Evolutionary conservation across 2,888 invertebrate species (phyloP).

Genomic region (Athrips mouffetella): DNA sequence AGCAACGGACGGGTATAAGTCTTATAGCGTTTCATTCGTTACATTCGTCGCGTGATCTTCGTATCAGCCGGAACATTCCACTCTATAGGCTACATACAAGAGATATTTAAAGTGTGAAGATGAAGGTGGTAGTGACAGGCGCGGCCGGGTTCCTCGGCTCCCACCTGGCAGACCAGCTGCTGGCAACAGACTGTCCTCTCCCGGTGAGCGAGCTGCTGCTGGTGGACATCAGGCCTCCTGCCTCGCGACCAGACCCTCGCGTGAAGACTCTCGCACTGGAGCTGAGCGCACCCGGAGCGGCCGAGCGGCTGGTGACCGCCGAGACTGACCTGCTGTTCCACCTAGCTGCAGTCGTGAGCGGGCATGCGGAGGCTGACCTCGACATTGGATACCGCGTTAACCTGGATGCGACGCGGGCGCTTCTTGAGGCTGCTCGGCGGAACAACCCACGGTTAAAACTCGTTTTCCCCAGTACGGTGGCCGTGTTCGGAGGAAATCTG

Average conservation of each 20-base stretch:
- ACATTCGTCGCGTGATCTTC: background rate
- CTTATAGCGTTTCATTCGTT: too few relatives aligned
- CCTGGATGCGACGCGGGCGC: conserved; percentile 55
- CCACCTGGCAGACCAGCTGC: conserved; percentile 29
- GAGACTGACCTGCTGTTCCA: conserved; percentile 51
- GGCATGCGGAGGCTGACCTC: conserved; percentile 59
- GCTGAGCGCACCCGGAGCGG: conserved; percentile 35
- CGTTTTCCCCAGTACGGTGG: conserved; percentile 56
- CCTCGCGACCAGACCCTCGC: conserved; percentile 31
- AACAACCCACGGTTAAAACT: conserved; percentile 40
- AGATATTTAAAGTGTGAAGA: conserved; percentile 25
- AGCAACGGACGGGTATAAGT: too few relatives aligned
- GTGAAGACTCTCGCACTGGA: conserved; percentile 37
- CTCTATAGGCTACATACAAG: background rate
- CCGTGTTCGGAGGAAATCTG: conserved; percentile 53
- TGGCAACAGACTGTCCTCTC: conserved; percentile 28
- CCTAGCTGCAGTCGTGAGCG: conserved; percentile 64
- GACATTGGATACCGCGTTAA: conserved; percentile 59
- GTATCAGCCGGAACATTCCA: background rate
- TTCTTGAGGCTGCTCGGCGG: conserved; percentile 50
- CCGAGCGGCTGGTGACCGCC: conserved; percentile 36
- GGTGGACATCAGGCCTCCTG: conserved; percentile 29
- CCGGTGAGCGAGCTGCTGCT: conserved; percentile 34
- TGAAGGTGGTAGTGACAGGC: conserved; percentile 50
- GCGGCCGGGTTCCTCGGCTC: conserved; percentile 42